Percentiles rank a stretch among this genome's conserved stretches.
phyloP scores from a whole-genome alignment of 2,888 invertebrate species.

The Chouioia cunea region DNA sequence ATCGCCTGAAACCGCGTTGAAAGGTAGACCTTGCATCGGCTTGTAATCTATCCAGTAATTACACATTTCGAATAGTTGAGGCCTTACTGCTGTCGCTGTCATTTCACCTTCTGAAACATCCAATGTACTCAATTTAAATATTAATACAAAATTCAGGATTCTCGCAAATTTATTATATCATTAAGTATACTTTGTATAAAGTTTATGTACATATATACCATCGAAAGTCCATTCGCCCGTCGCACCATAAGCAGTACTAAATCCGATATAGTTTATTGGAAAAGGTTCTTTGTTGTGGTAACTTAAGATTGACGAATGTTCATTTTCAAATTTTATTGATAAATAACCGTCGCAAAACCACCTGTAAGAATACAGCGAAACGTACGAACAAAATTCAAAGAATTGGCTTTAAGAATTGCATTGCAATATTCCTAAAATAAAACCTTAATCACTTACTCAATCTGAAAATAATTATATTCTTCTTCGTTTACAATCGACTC shows the following conservation, averaged over 20 bases:
- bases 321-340: conserved; percentile 49
- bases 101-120: conserved; percentile 48
- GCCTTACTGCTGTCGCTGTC: conserved; percentile 53
- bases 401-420: conserved; percentile 9
- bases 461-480: conserved; percentile 51
- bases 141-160: too few relatives aligned
- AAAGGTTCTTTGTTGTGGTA: conserved; percentile 57
- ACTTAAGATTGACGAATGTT: conserved; percentile 49
- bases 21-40: conserved; percentile 52
- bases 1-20: conserved; percentile 53
- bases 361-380: conserved; percentile 40
- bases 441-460: conserved; percentile 51
- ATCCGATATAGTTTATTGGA: conserved; percentile 57
- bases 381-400: too few relatives aligned
- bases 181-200: too few relatives aligned
- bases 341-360: conserved; percentile 57
- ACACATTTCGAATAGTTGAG: conserved; percentile 55
- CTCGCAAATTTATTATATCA: too few relatives aligned
- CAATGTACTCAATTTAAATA: too few relatives aligned
- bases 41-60: conserved; percentile 56
- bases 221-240: conserved; percentile 57
- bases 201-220: conserved; percentile 52
- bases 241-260: conserved; percentile 57
- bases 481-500: conserved; percentile 51
- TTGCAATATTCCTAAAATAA: not conserved